Conservation (phyloP, 2,113 vertebrate genomes). For the Alaudala cheleensis region DNA sequence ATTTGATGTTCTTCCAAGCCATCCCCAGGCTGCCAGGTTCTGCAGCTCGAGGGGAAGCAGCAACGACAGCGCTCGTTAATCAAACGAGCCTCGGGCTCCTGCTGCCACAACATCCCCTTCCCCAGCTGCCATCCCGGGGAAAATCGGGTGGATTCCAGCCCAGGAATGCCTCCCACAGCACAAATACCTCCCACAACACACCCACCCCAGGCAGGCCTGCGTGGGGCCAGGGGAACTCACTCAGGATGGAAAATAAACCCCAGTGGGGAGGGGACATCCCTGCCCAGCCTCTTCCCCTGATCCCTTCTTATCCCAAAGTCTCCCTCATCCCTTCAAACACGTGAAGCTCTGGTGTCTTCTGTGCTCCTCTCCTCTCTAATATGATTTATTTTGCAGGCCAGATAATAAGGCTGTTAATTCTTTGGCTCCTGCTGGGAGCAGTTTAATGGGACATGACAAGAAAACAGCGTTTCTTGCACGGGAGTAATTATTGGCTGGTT, state of each 20-base stretch:
- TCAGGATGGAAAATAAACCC: neutral
- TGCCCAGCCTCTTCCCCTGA: neutral
- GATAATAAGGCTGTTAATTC: constrained; percentile 55
- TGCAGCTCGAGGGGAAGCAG: neutral
- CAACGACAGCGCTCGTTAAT: neutral
- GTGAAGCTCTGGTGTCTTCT: neutral
- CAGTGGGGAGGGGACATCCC: fast-evolving
- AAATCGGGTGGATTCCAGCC: neutral
- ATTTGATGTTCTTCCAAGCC: constrained; percentile 52
- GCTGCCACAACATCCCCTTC: neutral
- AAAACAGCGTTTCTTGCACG: constrained; percentile 46
- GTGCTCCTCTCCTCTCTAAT: neutral
- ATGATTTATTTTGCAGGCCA: constrained; percentile 22
- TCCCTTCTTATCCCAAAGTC: neutral
- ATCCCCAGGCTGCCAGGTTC: constrained; percentile 1
- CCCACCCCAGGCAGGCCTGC: neutral
- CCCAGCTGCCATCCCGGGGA: neutral
- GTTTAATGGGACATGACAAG: constrained; percentile 63
- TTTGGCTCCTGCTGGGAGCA: neutral
- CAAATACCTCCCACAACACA: neutral
- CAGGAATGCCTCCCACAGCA: neutral
- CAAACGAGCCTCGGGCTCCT: neutral
- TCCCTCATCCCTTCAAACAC: neutral
- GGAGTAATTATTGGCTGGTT: constrained; percentile 49
- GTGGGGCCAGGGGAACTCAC: fast-evolving